These are phyloP conservation scores for Zelleria hepariella DNA, from an alignment of 2,888 invertebrate genomes.

Conservation along the genomic window DNA sequence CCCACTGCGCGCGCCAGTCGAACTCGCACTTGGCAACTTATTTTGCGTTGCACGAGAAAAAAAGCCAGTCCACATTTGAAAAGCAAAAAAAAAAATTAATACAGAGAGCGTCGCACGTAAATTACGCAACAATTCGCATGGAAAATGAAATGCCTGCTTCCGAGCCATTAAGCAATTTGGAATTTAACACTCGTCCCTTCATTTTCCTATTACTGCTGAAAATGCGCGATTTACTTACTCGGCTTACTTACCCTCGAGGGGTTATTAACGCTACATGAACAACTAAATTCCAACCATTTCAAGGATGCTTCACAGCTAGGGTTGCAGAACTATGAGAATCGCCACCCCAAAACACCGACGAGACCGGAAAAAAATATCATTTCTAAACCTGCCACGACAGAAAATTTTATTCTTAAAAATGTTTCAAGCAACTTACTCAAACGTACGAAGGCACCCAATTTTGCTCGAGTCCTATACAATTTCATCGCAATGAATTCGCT, in stretches of 20 bases:
- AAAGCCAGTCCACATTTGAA: conserved; percentile 25
- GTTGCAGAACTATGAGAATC: not conserved
- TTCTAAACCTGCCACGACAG: conserved; percentile 16
- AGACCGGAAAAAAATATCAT: conserved; percentile 2
- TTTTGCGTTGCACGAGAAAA: not conserved
- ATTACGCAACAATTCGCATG: conserved; percentile 65
- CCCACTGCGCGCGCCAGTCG: too few relatives aligned
- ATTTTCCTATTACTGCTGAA: conserved; percentile 63
- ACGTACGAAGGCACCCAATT: conserved; percentile 13
- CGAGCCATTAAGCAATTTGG: conserved; percentile 68
- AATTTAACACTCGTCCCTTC: conserved; percentile 70
- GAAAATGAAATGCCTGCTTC: conserved; percentile 70
- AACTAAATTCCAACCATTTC: conserved; percentile 2
- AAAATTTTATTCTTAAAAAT: not conserved
- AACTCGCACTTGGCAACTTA: too few relatives aligned
- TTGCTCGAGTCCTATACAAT: conserved; percentile 14
- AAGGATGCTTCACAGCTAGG: not conserved
- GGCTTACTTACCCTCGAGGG: conserved; percentile 11
- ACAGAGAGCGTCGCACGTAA: conserved; percentile 39
- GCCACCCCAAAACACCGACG: not conserved
- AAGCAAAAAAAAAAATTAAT: conserved; percentile 37
- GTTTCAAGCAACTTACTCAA: conserved; percentile 3
- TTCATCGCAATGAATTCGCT: conserved; percentile 23
- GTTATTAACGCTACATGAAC: conserved; percentile 6
- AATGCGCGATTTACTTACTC: conserved; percentile 41